Base-by-base conservation (phyloP, 1,140 invertebrate species). In the Dryas iulia region DNA sequence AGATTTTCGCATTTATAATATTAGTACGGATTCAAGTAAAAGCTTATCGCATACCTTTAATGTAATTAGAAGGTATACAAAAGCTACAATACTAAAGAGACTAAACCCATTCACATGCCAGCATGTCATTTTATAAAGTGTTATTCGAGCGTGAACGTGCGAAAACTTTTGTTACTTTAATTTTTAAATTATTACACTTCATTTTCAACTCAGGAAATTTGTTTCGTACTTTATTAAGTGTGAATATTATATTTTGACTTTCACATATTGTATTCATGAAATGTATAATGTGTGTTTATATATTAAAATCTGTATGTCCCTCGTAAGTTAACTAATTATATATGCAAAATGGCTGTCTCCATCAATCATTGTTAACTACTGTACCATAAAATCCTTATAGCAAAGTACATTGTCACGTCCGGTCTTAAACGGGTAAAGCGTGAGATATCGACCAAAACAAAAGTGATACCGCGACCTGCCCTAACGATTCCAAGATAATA, bases 401-500 rank as follows among this genome's bases (percentile, higher is more conserved):
- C 10, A 58, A 62, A 69, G 31, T 59, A 60, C 28, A 61, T 64
- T 60, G 67, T 69, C 75, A 71, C 60, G 63, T 63, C 63, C 68
- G 58, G 71, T 57, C 47, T 54, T 59, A 71, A 58, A 61, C 52
- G 31, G 24, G 30, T 53, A 65, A 60, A 26, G 63, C 54, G 56
- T 71, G 73, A 60, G 35, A 47, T 21, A 47, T 47, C 39, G 39
- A 47, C 39, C 69, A 72, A 80, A 77, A 81, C 81, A 82, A 82
- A 77, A 68, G 70, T 52, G 67, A 61, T 62, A 71, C 71, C 74
- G 61, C 72, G 79, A 84, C 75, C 74, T 78, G 70, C 70, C 74
- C 76, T 74, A 83, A 83, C 81, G 76, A 81, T 77, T 76, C 78
- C 67, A 59, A 77, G 73, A 77, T 74, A 78, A 79, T 69, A 78